A percentile compares a stretch with the other conserved stretches of the same genome.
phyloP scores from a whole-genome alignment of 1,140 invertebrate genomes.

The Triops cancriformis region DNA sequence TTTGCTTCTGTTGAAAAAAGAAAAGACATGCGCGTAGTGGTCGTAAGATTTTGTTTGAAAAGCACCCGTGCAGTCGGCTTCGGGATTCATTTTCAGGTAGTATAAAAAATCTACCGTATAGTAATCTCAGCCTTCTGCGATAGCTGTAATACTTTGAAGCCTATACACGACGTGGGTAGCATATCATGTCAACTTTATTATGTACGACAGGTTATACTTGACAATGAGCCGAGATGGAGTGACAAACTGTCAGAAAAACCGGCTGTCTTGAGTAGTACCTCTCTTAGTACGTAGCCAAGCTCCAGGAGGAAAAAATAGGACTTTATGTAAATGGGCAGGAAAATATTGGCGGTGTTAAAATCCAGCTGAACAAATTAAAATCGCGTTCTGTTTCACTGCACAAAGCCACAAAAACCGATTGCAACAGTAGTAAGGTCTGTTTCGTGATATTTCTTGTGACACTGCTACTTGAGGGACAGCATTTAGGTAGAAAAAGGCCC shows the following conservation, averaged over 20 bases:
- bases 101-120: neutral
- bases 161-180: neutral
- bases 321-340: neutral
- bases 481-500: too few relatives aligned
- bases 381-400: too few relatives aligned
- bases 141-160: neutral
- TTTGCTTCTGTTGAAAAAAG: neutral
- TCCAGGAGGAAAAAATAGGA: neutral
- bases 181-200: slow-evolving; percentile 1
- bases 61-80: neutral
- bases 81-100: neutral
- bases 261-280: neutral
- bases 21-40: neutral
- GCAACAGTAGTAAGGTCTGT: too few relatives aligned
- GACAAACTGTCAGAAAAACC: neutral
- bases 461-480: too few relatives aligned
- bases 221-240: neutral
- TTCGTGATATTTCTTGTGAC: too few relatives aligned
- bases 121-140: neutral
- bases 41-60: neutral
- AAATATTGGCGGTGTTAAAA: neutral
- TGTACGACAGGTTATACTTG: neutral
- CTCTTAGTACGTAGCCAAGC: neutral
- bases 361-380: neutral
- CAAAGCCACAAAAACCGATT: too few relatives aligned